Evolutionary conservation across 2,797 vertebrate species (phyloP), one percentile per base, ranked within the genome.

Genomic region (Sebastes jordani): DNA sequence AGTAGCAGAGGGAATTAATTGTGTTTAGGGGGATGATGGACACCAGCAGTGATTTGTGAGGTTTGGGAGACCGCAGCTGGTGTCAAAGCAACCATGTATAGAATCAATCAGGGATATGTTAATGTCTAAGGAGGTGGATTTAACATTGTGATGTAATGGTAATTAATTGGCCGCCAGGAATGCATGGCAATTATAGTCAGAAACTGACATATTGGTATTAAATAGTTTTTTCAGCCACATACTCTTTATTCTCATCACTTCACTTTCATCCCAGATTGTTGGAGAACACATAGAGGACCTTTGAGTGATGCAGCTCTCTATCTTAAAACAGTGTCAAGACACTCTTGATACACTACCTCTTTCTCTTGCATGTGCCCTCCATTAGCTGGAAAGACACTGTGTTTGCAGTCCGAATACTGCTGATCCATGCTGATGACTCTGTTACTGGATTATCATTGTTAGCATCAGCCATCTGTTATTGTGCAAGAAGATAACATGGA

Each of bases 401-500:
- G 76, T 93, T 92, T 93, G 71, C 89, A 90, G 82, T 91, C 82
- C 87, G 89, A 94, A 95, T 94, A 91, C 89, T 93, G 90, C 92
- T 95, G 93, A 95, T 95, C 91, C 94, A 90, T 83, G 91, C 88
- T 95, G 94, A 95, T 94, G 92, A 90, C 91, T 87, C 69, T 94
- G 93, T 94, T 93, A 91, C 71, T 74, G 92, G 94, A 95, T 97
- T 96, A 95, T 93, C 92, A 92, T 91, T 89, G 90, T 93, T 90
- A 76, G 82, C 92, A 91, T 94, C 91, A 85, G 87, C 95, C 95
- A 95, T 96, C 95, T 96, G 95, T 93, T 95, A 78, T 84, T 71
- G 88, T 91, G 89, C 86, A 71, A 71, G 78, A 59, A 68, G 66
- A 83, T 71, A 81, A 76, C 63, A 60, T 38, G 49, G 74, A 76